These are phyloP conservation scores for Disparrhopalites patrizii DNA, from an alignment of 2,888 invertebrate species.

Conservation along the genomic window DNA sequence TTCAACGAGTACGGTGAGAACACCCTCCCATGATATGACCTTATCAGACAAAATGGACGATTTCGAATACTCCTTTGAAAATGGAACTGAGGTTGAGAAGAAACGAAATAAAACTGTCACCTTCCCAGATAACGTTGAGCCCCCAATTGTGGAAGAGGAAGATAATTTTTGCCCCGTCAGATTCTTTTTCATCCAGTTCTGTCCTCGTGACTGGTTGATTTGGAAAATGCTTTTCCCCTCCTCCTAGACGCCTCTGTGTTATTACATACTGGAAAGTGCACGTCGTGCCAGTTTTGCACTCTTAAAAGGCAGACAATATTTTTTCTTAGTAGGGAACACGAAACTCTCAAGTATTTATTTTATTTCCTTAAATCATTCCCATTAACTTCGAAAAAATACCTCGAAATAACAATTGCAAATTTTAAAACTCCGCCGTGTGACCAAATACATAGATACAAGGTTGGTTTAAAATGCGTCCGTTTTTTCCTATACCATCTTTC, in stretches of 20 bases:
- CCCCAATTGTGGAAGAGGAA: constrained; percentile 2
- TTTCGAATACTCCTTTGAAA: constrained; percentile 4
- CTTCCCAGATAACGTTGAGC: neutral
- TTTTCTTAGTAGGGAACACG: no score
- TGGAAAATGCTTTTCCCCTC: constrained; percentile 24
- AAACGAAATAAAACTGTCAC: constrained; percentile 18
- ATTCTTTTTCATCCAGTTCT: constrained; percentile 30
- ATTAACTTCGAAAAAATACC: no score
- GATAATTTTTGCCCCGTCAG: constrained; percentile 27
- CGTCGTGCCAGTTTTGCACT: no score
- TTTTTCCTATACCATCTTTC: neutral
- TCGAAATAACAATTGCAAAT: no score
- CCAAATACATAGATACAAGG: no score
- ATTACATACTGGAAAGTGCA: no score
- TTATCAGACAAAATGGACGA: constrained; percentile 21
- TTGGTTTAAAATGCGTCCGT: neutral
- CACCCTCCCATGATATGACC: neutral
- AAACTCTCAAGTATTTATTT: neutral
- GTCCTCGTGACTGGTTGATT: constrained; percentile 27
- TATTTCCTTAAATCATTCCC: neutral
- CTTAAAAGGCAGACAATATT: no score
- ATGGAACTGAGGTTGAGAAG: constrained; percentile 11
- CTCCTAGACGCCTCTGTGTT: neutral
- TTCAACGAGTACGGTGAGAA: neutral
- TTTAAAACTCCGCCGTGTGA: no score